Evolutionary conservation across 2,888 invertebrate species (phyloP).

Genomic region (Ornithoptera alexandrae): DNA sequence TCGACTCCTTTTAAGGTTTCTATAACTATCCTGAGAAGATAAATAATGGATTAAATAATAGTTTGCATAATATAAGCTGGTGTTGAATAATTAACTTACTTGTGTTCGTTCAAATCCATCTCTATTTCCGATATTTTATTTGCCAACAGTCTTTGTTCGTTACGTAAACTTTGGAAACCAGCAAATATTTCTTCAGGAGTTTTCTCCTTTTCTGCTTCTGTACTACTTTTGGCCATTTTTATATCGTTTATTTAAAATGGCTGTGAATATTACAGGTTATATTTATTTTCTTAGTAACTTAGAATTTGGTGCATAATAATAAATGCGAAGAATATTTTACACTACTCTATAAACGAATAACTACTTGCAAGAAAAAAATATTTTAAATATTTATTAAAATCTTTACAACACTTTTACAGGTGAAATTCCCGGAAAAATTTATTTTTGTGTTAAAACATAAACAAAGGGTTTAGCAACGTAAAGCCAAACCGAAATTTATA

Average conservation of each 20-base stretch:
- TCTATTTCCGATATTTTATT: constrained; percentile 95
- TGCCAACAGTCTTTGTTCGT: constrained; percentile 92
- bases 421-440: constrained; percentile 9
- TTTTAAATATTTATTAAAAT: constrained; percentile 8
- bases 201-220: constrained; percentile 68
- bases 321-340: not conserved
- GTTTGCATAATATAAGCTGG: not conserved
- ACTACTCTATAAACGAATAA: not conserved
- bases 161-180: constrained; percentile 92
- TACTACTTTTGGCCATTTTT: constrained; percentile 55
- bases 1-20: constrained; percentile 94
- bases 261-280: constrained; percentile 21
- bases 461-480: not conserved
- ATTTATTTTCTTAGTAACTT: not conserved
- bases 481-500: not conserved
- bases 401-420: constrained; percentile 11
- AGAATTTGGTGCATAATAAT: not conserved
- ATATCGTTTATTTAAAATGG: constrained; percentile 2
- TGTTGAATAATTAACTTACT: constrained; percentile 80
- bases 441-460: not conserved
- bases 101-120: constrained; percentile 97
- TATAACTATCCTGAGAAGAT: constrained; percentile 89
- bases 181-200: constrained; percentile 90
- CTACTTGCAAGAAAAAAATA: constrained; percentile 2
- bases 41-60: not conserved